A percentile compares a stretch with the other conserved stretches of the same genome.
phyloP scores from a whole-genome alignment of 1,140 invertebrate genomes.

The Hetaerina americana region DNA sequence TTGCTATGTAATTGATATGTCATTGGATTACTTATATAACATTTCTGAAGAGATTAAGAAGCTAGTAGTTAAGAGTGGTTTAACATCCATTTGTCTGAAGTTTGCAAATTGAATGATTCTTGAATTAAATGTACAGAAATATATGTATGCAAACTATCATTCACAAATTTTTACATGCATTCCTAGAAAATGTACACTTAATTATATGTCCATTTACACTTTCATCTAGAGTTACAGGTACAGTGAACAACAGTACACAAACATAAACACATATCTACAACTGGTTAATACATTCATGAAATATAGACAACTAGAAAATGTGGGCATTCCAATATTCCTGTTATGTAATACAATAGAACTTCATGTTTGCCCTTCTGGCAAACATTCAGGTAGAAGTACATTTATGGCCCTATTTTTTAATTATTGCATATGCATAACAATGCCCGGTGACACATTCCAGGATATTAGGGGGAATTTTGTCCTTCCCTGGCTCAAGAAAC shows the following conservation, averaged over 20 bases:
- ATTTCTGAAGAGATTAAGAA: neutral
- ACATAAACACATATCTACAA: slow-evolving; percentile 1
- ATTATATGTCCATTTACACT: neutral
- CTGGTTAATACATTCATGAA: neutral
- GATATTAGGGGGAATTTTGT: no score
- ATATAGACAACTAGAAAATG: neutral
- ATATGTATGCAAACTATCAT: neutral
- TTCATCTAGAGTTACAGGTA: neutral
- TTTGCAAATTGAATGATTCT: neutral
- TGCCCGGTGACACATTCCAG: no score
- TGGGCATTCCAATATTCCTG: no score
- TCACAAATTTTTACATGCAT: neutral
- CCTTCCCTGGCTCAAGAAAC: no score
- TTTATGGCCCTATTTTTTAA: no score
- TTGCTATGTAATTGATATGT: neutral
- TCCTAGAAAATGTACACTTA: neutral
- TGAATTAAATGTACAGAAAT: neutral
- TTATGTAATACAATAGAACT: no score
- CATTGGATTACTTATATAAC: neutral
- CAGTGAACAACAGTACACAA: neutral
- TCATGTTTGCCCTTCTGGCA: no score
- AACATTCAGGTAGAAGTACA: no score
- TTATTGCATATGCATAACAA: no score
- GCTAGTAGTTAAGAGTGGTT: neutral
- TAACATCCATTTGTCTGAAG: neutral